Conservation (phyloP, 2,113 vertebrate genomes). For the Falco punctatus region DNA sequence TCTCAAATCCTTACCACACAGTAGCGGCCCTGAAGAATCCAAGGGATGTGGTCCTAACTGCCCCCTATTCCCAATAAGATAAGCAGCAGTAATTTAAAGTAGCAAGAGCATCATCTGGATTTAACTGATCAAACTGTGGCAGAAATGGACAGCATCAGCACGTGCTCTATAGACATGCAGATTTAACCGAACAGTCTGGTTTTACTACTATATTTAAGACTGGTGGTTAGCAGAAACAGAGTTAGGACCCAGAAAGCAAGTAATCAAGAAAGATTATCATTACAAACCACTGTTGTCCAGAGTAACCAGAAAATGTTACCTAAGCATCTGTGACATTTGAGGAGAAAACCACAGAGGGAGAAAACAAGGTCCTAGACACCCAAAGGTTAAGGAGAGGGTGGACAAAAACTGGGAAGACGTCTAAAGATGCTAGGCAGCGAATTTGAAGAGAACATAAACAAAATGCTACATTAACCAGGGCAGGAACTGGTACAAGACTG, state of each 20-base stretch:
- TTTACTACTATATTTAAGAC: not conserved
- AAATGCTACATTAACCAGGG: not conserved
- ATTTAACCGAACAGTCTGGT: not conserved
- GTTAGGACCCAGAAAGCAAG: not conserved
- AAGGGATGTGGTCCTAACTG: not conserved
- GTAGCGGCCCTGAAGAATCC: not conserved
- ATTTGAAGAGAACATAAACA: not conserved
- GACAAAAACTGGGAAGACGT: not conserved
- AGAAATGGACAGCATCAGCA: not conserved
- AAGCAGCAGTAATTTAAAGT: not conserved
- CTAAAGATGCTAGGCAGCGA: not conserved
- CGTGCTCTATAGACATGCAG: not conserved
- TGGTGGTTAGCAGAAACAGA: not conserved
- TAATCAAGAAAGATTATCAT: not conserved
- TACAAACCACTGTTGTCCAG: not conserved
- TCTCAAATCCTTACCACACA: not conserved
- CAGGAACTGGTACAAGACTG: not conserved
- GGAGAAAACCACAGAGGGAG: not conserved
- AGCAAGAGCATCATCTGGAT: not conserved
- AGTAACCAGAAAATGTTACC: not conserved
- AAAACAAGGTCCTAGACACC: not conserved
- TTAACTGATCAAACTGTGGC: not conserved
- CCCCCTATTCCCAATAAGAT: not conserved
- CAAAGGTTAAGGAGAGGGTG: not conserved
- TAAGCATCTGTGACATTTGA: not conserved